These are phyloP conservation scores for Odontocolon sp. DNA, from an alignment of 2,888 invertebrate genomes.

Conservation along the genomic window DNA sequence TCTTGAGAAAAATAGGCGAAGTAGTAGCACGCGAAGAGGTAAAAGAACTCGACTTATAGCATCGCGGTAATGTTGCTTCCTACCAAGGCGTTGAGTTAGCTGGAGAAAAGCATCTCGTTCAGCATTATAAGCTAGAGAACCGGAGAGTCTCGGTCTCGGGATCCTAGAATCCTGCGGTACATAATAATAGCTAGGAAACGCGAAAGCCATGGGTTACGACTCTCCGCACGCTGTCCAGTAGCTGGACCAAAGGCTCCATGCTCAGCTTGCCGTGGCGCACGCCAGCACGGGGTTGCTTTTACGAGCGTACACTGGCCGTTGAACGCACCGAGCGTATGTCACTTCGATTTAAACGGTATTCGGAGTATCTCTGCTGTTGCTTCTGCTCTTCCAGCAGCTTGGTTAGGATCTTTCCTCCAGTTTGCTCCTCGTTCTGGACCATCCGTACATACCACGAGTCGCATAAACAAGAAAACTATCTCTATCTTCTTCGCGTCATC, in stretches of 20 bases:
- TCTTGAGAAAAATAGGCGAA: conserved; percentile 23
- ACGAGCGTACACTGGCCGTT: conserved; percentile 28
- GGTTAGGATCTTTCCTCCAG: background rate
- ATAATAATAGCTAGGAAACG: conserved; percentile 71
- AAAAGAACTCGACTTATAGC: conserved; percentile 53
- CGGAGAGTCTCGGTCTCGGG: too few relatives aligned
- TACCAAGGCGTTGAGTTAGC: background rate
- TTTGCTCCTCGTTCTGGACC: background rate
- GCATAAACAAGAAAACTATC: conserved; percentile 13
- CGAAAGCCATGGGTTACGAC: conserved; percentile 64
- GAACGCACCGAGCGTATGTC: conserved; percentile 46
- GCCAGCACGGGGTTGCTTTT: conserved; percentile 43
- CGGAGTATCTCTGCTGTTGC: conserved; percentile 51
- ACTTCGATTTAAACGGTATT: conserved; percentile 59
- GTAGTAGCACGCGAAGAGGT: too few relatives aligned
- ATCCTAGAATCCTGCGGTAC: conserved; percentile 65
- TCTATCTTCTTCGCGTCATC: background rate
- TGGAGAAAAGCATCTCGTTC: conserved; percentile 14
- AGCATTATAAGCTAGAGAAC: too few relatives aligned
- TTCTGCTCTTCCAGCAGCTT: conserved; percentile 5
- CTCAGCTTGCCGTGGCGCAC: background rate
- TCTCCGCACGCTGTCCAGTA: conserved; percentile 53
- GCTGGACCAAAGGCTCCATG: conserved; percentile 14
- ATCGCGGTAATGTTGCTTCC: background rate
- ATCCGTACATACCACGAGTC: conserved; percentile 1